Evolutionary conservation across 2,113 vertebrate species (phyloP).

Genomic region (Rutilus rutilus): DNA sequence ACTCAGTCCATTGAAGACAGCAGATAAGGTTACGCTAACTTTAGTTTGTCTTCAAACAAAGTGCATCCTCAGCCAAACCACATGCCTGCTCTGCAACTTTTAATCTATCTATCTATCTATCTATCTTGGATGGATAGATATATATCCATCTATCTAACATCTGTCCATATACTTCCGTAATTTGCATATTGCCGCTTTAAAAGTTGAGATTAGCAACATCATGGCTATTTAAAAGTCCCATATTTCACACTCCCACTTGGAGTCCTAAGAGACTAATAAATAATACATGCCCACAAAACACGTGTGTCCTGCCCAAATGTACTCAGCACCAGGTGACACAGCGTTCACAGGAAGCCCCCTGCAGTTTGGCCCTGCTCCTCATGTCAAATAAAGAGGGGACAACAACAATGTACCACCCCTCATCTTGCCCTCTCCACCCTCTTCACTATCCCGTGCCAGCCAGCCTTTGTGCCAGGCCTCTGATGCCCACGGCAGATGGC

Average conservation of each 20-base stretch:
- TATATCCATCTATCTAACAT: not conserved
- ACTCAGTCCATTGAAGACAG: conserved; percentile 13
- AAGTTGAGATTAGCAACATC: conserved; percentile 27
- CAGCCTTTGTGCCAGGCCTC: conserved; percentile 68
- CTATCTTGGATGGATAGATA: no score
- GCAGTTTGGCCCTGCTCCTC: conserved; percentile 32
- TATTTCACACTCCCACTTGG: conserved; percentile 38
- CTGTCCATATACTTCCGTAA: not conserved
- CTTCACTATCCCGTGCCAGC: conserved; percentile 53
- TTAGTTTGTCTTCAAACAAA: conserved; percentile 24
- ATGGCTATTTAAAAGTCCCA: conserved; percentile 40
- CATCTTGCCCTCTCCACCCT: conserved; percentile 47
- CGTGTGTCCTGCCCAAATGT: conserved; percentile 34
- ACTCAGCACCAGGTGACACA: conserved; percentile 29
- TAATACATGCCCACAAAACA: conserved; percentile 36
- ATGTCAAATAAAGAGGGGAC: conserved; percentile 45
- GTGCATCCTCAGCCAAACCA: not conserved
- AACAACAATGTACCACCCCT: conserved; percentile 46
- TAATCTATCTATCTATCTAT: no score
- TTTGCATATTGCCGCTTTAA: not conserved
- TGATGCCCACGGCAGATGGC: conserved; percentile 86
- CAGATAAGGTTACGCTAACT: conserved; percentile 6
- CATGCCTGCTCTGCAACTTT: no score
- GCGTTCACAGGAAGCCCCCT: conserved; percentile 43
- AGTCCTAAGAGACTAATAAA: conserved; percentile 46